phyloP scores from a whole-genome alignment of 2,113 vertebrate species.

The Psettodes erumei region DNA sequence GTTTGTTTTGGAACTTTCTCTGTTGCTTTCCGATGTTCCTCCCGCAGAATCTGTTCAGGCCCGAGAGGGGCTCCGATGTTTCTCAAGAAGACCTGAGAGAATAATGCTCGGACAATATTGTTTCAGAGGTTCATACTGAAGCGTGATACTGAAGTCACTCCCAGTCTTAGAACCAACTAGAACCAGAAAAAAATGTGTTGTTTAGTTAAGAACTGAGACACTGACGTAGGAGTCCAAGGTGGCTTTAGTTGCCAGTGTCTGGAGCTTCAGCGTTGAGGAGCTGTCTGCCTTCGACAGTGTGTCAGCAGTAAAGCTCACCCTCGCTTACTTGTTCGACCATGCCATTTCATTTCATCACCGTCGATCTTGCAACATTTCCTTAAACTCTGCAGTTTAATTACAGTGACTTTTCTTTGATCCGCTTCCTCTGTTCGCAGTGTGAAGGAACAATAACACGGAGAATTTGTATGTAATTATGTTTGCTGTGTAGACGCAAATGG shows the following conservation, averaged over 20 bases:
- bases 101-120: background rate
- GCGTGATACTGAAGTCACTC: background rate
- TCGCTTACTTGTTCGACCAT: conserved; percentile 3
- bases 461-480: conserved; percentile 49
- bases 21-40: conserved; percentile 15
- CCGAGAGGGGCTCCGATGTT: background rate
- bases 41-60: background rate
- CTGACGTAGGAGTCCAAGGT: background rate
- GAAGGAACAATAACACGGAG: conserved; percentile 30
- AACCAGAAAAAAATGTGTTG: too few relatives aligned
- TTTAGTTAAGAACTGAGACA: background rate
- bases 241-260: conserved; percentile 3
- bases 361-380: conserved; percentile 2
- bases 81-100: background rate
- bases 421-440: conserved; percentile 16
- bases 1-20: conserved; percentile 41
- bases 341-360: background rate
- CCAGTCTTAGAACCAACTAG: background rate
- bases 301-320: conserved; percentile 1
- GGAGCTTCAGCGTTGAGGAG: too few relatives aligned
- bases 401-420: conserved; percentile 16
- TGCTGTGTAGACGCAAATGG: conserved; percentile 29
- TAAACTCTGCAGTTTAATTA: conserved; percentile 28
- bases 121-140: background rate
- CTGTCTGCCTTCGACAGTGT: background rate